These are phyloP conservation scores for Coracias cyanogaster DNA, from an alignment of 2,797 vertebrate genomes.

Conservation along the genomic window DNA sequence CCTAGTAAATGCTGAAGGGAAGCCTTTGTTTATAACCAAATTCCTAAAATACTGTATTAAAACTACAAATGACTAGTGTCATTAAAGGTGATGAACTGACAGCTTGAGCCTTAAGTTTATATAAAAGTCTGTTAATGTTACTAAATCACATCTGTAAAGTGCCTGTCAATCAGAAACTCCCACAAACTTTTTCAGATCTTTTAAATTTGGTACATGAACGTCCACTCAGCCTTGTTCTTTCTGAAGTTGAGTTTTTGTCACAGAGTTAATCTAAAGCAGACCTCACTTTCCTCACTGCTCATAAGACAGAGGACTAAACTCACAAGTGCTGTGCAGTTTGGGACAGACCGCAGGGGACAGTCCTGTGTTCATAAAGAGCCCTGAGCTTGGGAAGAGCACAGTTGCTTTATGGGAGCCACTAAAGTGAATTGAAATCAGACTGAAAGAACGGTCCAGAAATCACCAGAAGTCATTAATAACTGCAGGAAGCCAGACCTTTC, in stretches of 20 bases:
- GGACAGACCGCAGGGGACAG: fast-evolving
- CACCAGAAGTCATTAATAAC: not conserved
- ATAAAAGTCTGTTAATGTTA: not conserved
- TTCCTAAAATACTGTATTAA: not conserved
- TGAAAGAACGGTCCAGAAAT: not conserved
- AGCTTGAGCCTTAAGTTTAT: not conserved
- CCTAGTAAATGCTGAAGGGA: not conserved
- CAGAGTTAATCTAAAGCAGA: not conserved
- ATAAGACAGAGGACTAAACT: not conserved
- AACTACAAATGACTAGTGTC: not conserved
- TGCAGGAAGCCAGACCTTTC: not conserved
- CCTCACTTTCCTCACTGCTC: not conserved
- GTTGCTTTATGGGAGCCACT: not conserved
- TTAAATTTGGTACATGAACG: not conserved
- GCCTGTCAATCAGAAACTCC: not conserved
- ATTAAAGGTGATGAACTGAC: not conserved
- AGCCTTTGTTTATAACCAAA: not conserved
- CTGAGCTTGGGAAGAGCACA: not conserved
- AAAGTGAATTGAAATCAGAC: not conserved
- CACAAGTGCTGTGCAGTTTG: not conserved
- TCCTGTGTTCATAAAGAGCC: not conserved
- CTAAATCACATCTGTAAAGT: not conserved
- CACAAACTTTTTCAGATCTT: not conserved
- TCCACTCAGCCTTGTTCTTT: not conserved
- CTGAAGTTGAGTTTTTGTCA: not conserved